phyloP scores from a whole-genome alignment of 2,888 invertebrate genomes.

The Sylvicola cinctus region DNA sequence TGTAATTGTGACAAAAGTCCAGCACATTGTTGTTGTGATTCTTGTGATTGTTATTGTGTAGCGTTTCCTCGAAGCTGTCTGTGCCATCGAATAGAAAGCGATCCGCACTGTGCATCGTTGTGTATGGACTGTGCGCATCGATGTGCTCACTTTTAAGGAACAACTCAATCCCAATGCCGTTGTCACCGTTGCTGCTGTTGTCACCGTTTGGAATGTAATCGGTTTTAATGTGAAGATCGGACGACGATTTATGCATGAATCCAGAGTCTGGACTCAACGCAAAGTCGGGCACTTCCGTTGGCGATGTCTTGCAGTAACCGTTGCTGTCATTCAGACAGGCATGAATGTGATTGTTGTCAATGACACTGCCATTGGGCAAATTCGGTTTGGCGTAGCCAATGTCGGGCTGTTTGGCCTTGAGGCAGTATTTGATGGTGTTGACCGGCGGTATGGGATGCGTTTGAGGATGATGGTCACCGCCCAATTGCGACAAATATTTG shows the following conservation, averaged over 20 bases:
- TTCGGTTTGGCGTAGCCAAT: neutral
- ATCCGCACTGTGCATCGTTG: conserved; percentile 24
- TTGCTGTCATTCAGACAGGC: neutral
- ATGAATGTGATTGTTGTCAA: neutral
- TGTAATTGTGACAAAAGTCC: conserved; percentile 5
- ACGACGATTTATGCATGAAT: neutral
- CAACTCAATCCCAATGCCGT: conserved; percentile 13
- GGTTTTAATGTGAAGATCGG: conserved; percentile 6
- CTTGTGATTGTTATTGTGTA: conserved; percentile 7
- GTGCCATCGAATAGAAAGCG: conserved; percentile 22
- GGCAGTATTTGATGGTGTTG: conserved; percentile 19
- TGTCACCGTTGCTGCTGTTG: conserved; percentile 6
- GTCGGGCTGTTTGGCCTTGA: neutral
- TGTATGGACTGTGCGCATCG: conserved; percentile 24
- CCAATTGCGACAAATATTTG: conserved; percentile 21
- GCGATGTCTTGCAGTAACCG: conserved; percentile 22
- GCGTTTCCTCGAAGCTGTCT: conserved; percentile 16
- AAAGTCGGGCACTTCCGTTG: neutral
- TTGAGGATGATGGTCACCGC: conserved; percentile 16
- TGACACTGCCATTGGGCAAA: neutral
- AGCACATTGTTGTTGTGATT: conserved; percentile 11
- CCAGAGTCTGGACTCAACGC: neutral
- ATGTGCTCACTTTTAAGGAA: conserved; percentile 22
- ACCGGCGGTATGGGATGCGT: conserved; percentile 20
- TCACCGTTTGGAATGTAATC: conserved; percentile 18